These are phyloP conservation scores for Elymnias hypermnestra DNA, from an alignment of 1,140 invertebrate species.

Conservation along the genomic window DNA sequence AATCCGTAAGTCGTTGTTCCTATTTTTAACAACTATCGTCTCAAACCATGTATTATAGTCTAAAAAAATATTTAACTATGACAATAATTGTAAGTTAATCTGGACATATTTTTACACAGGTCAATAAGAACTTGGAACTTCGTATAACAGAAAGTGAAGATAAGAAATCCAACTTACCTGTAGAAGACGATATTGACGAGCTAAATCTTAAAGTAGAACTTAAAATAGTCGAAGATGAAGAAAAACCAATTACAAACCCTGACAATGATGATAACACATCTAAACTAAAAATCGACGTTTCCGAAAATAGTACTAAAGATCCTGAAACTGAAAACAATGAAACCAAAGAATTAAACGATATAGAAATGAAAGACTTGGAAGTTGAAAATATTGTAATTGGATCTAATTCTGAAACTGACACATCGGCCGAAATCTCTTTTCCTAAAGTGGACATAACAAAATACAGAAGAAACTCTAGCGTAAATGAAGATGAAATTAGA, in stretches of 20 bases:
- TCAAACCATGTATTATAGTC: no score
- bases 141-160: conserved; percentile 39
- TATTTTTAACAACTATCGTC: no score
- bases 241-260: conserved; percentile 14
- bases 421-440: conserved; percentile 43
- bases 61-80: no score
- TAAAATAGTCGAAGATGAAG: conserved; percentile 70
- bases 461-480: conserved; percentile 66
- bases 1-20: conserved; percentile 37
- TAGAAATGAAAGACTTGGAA: no score
- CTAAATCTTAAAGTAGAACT: conserved; percentile 64
- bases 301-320: conserved; percentile 12
- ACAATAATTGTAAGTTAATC: no score
- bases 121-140: conserved; percentile 36
- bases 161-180: conserved; percentile 22
- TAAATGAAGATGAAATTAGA: conserved; percentile 63
- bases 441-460: conserved; percentile 57
- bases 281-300: conserved; percentile 3
- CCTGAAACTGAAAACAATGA: not conserved
- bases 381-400: no score
- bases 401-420: conserved; percentile 46
- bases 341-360: conserved; percentile 15
- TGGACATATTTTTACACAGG: conserved; percentile 32
- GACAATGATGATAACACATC: conserved; percentile 2
- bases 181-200: conserved; percentile 56